A percentile compares a stretch with the other conserved stretches of the same genome.
Evolutionary conservation across 2,797 vertebrate genomes (phyloP).

Genomic region (Sphenodon punctatus): DNA sequence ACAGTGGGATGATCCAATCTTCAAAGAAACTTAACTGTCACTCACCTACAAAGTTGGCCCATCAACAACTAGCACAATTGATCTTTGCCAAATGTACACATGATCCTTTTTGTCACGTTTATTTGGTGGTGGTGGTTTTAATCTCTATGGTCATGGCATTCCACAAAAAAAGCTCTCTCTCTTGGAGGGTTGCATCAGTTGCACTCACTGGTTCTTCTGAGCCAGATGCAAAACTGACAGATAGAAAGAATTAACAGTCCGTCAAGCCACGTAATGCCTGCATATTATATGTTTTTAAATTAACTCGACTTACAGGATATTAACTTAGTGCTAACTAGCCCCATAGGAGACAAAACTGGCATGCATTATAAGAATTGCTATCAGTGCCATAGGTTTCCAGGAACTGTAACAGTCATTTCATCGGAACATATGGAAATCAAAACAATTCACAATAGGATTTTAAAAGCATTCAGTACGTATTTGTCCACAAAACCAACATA

Average conservation of each 20-base stretch:
- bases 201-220: constrained; percentile 25
- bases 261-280: constrained; percentile 57
- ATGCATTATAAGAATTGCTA: constrained; percentile 61
- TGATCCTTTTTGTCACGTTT: background rate
- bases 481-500: constrained; percentile 73
- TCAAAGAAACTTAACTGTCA: background rate
- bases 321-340: constrained; percentile 69
- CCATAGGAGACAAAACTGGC: constrained; percentile 56
- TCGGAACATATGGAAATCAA: constrained; percentile 74
- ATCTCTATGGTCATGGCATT: constrained; percentile 2
- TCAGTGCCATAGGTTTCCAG: constrained; percentile 34
- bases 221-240: constrained; percentile 28
- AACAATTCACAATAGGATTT: constrained; percentile 66
- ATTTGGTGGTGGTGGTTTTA: too few species aligned
- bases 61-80: background rate
- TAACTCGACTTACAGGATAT: constrained; percentile 71
- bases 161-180: constrained; percentile 1
- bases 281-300: constrained; percentile 58
- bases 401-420: constrained; percentile 65
- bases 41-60: background rate
- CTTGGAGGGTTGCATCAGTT: constrained; percentile 47
- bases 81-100: constrained; percentile 19
- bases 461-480: constrained; percentile 68
- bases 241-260: constrained; percentile 13
- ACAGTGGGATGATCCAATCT: background rate